Base-by-base conservation (phyloP, 53 echinoderm and acorn worm species). In the Antedon mediterranea region DNA sequence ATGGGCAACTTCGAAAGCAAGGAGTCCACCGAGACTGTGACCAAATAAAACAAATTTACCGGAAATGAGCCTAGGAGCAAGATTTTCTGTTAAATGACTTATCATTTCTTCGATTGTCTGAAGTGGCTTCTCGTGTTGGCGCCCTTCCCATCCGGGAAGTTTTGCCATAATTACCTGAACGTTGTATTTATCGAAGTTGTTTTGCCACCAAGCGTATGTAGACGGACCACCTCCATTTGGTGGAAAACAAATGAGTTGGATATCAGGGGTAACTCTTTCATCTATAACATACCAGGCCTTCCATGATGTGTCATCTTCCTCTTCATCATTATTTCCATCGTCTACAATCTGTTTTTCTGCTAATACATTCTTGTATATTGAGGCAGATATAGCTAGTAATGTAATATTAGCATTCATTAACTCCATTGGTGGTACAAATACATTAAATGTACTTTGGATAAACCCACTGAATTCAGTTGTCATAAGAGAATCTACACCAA, bases 141-240 rank as follows among this genome's bases (percentile, higher is more conserved):
- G 81, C 3, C 89, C 89, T 78, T 89, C 89, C 89, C 89, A 89
- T 14, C 89, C 89, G 1, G 89, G 89, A 13, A 89, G 57, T 28
- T 89, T 86, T 23, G 82, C 78, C 76, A 86, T 79, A 29, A 85
- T 28, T 15, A 85, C 11, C 31, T 85, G 85, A 28, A 89, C 73
- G 20, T 81, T 83, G 31, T 71, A 71, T 28, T 77, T 43, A 34
- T 43, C 79, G 28, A 89, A 43, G 11, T 32, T 71, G 11, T 76
- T 42, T 27, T 78, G 73, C 89, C 85, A 86, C 15, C 71, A 43
- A 3, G 76, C 41, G 75, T 79, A 89, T 41, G 83, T 9, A 3
- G 89, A 85, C 6, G 81, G 78, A n/a, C n/a, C n/a, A n/a, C n/a
- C n/a, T n/a, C n/a, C n/a, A n/a, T n/a, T n/a, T n/a, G n/a, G n/a